A percentile compares a stretch with the other conserved stretches of the same genome.
Conservation (phyloP, 2,113 vertebrate species). For the Petaurus breviceps region DNA sequence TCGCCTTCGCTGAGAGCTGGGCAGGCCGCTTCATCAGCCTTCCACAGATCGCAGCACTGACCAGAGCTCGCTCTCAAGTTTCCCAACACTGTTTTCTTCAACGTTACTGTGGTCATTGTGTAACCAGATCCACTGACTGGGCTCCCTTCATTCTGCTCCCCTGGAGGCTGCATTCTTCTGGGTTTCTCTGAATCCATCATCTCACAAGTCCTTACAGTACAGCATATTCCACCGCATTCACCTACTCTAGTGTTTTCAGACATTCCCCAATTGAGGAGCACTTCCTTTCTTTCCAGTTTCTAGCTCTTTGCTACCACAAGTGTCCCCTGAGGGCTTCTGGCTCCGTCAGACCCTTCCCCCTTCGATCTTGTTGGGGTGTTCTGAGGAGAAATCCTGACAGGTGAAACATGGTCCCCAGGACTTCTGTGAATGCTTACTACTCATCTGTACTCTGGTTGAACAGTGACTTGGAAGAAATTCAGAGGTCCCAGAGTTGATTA, state of each 20-base stretch:
- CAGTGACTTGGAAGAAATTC: no score
- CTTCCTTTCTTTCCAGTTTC: neutral
- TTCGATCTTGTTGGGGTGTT: neutral
- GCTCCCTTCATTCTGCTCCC: neutral
- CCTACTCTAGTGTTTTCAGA: neutral
- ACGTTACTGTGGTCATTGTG: neutral
- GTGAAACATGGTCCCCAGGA: neutral
- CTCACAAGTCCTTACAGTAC: neutral
- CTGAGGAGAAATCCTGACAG: neutral
- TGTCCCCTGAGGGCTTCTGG: neutral
- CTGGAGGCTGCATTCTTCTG: neutral
- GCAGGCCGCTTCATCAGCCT: neutral
- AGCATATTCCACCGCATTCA: neutral
- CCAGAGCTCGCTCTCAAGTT: no score
- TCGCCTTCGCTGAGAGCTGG: no score
- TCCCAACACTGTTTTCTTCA: neutral
- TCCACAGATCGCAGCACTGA: neutral
- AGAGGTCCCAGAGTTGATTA: neutral
- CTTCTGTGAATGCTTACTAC: neutral
- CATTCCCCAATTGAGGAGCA: neutral
- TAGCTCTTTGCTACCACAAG: no score
- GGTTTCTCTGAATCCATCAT: neutral
- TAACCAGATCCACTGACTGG: neutral
- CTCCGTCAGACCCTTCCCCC: no score
- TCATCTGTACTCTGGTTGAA: neutral